These are phyloP conservation scores for Tyria jacobaeae DNA, from an alignment of 2,888 invertebrate species.

Conservation along the genomic window DNA sequence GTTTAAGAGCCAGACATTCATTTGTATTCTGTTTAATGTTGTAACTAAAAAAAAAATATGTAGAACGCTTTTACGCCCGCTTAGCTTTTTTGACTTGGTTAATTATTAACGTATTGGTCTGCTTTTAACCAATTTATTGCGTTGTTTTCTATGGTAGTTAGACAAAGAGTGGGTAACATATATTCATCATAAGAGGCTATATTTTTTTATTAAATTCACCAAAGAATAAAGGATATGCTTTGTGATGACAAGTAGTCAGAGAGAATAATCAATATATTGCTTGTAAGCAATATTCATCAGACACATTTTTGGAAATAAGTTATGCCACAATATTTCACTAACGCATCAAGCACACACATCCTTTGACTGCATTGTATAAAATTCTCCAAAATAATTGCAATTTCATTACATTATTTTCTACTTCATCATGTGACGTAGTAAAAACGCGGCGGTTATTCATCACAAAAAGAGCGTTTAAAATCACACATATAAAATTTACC, in stretches of 20 bases:
- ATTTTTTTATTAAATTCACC: too few species aligned
- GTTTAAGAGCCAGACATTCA: conserved; percentile 43
- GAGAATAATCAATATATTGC: too few species aligned
- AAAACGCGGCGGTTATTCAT: conserved; percentile 1
- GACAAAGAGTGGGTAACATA: background rate
- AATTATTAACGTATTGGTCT: conserved; percentile 38
- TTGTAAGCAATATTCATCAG: background rate
- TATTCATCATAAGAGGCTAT: background rate
- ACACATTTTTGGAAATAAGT: background rate
- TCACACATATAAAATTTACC: conserved; percentile 39
- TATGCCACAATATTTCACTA: background rate
- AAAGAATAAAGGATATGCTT: too few species aligned
- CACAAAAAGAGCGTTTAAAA: conserved; percentile 23
- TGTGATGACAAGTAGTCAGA: too few species aligned
- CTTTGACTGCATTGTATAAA: background rate
- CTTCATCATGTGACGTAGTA: background rate
- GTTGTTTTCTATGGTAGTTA: background rate
- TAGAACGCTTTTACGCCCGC: conserved; percentile 24
- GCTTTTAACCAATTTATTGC: conserved; percentile 33
- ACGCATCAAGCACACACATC: too few species aligned
- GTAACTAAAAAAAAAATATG: conserved; percentile 42
- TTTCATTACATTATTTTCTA: background rate
- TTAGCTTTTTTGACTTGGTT: conserved; percentile 31
- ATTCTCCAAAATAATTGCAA: background rate
- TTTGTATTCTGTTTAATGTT: conserved; percentile 53